Evolutionary conservation across 2,797 vertebrate species (phyloP), one percentile per base, ranked within the genome.

Genomic region (Pipistrellus kuhlii): DNA sequence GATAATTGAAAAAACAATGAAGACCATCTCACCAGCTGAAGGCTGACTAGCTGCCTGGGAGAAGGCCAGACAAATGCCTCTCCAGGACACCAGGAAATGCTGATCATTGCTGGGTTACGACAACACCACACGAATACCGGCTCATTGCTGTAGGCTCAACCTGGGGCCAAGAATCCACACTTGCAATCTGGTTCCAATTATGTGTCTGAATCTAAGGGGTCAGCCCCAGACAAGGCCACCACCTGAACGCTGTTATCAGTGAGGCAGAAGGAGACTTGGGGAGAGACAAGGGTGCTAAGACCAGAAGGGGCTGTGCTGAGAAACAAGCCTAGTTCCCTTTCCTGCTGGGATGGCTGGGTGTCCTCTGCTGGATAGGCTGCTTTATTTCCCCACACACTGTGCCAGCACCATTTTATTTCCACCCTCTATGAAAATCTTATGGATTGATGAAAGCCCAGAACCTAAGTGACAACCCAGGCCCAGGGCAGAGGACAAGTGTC

Each of bases 131-230:
- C 69, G 82, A 93, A 85, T 32, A 69, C 41, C 0, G 20, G 76
- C 51, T 51, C 35, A 46, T 75, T 75, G 66, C 35, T 69, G 51
- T 64, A 64, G 15, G 30, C 25, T 93, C 73, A 86, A 51, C n/a
- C 8, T 72, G 89, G 17, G 23, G 46, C 76, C 72, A 84, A 91
- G 81, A 89, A 72, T 90, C 51, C 41, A 57, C 21, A 41, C 51
- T 66, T 55, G 21, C 5, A 20, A 8, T 86, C 87, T 96, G 95
- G 83, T 94, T 95, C 72, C 44, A 69, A 93, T 96, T 94, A 82
- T 13, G 9, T 30, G 3, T 51, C 84, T 77, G 46, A 86, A 88
- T 81, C 27, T 86, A 91, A 25, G 41, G 25, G 46, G 41, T 55
- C 32, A 57, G 57, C 30, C 71, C 53, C 35, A 93, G 55, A 89